phyloP scores from a whole-genome alignment of 2,888 invertebrate genomes.

The Boloria euphrosyne region DNA sequence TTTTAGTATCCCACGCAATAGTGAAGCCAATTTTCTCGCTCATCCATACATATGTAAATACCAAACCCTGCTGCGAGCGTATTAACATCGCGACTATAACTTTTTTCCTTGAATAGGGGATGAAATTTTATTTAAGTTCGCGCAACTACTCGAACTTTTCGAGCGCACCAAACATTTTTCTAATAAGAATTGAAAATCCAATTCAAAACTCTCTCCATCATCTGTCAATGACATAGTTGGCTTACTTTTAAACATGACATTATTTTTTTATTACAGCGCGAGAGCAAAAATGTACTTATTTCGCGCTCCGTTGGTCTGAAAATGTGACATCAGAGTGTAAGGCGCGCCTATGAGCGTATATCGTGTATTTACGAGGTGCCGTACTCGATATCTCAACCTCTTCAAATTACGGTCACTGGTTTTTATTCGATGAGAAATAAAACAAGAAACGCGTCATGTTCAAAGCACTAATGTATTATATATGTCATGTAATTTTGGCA shows the following conservation, averaged over 20 bases:
- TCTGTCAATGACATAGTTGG: conserved; percentile 45
- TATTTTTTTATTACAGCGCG: conserved; percentile 76
- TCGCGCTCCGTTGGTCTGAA: conserved; percentile 80
- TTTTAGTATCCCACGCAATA: too few relatives aligned
- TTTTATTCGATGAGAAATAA: conserved; percentile 45
- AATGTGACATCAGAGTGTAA: conserved; percentile 79
- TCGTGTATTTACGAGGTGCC: conserved; percentile 67
- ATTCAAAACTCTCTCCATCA: conserved; percentile 5
- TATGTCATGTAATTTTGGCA: not conserved
- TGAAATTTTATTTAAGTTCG: conserved; percentile 29
- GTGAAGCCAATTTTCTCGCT: too few relatives aligned
- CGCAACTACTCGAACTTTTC: conserved; percentile 14
- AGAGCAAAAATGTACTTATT: conserved; percentile 82
- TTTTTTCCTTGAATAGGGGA: conserved; percentile 23
- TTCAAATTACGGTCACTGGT: conserved; percentile 45
- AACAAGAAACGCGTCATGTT: conserved; percentile 34
- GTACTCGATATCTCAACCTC: conserved; percentile 70
- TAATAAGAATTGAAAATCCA: conserved; percentile 6
- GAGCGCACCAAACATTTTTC: conserved; percentile 22
- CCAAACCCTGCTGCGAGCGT: not conserved
- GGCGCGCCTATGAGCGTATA: conserved; percentile 50
- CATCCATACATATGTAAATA: not conserved
- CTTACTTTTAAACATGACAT: conserved; percentile 78
- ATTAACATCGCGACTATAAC: conserved; percentile 9
- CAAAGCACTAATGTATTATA: not conserved